phyloP scores from a whole-genome alignment of 2,113 vertebrate genomes.

The Anser brachyrhynchus region DNA sequence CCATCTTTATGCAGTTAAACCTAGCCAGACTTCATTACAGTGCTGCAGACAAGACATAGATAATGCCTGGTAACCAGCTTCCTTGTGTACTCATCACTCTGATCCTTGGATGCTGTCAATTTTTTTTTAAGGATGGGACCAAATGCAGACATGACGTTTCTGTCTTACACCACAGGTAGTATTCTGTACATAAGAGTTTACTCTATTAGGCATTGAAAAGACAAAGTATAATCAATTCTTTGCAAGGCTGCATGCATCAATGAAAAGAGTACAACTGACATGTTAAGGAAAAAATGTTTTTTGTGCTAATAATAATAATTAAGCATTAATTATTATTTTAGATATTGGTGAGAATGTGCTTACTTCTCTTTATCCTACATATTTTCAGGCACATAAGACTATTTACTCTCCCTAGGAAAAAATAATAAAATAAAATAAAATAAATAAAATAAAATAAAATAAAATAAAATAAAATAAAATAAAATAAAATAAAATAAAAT shows the following conservation, averaged over 20 bases:
- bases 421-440: not conserved
- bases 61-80: not conserved
- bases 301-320: not conserved
- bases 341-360: not conserved
- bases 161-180: not conserved
- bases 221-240: not conserved
- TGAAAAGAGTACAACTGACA: not conserved
- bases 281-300: not conserved
- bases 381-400: not conserved
- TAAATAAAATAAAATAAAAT: not conserved
- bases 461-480: not conserved
- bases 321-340: not conserved
- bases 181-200: not conserved
- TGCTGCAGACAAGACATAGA: not conserved
- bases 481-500: not conserved
- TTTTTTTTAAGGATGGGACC: not conserved
- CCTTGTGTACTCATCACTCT: not conserved
- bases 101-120: not conserved
- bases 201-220: not conserved
- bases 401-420: not conserved
- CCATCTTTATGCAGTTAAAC: not conserved
- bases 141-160: not conserved
- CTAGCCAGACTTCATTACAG: not conserved
- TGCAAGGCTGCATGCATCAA: not conserved
- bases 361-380: not conserved